Conservation (phyloP, 2,113 vertebrate species). For the Pseudorhombus dupliciocellatus region DNA sequence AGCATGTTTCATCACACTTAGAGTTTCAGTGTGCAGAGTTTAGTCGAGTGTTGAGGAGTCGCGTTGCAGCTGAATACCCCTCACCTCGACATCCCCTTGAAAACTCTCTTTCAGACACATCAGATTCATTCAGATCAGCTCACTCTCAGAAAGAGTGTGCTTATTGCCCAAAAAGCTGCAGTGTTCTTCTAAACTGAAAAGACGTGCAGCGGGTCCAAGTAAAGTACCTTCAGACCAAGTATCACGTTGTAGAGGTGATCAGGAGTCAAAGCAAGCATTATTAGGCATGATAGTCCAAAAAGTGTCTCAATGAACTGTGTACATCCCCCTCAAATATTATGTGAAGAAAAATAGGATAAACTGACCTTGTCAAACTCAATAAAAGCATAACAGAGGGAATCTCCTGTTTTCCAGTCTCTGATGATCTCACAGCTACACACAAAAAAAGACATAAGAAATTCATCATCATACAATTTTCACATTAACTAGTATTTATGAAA, state of each 20-base stretch:
- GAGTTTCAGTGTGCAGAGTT: too few species aligned
- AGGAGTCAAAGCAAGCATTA: background rate
- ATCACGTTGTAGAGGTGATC: background rate
- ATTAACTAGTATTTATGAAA: too few species aligned
- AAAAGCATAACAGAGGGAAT: slow-evolving; percentile 98
- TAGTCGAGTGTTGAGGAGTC: too few species aligned
- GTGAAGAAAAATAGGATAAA: background rate
- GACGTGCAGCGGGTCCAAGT: background rate
- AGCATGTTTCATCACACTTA: too few species aligned
- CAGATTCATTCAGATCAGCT: background rate
- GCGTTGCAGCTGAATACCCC: too few species aligned
- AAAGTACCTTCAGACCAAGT: background rate
- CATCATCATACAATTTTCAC: background rate
- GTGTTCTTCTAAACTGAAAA: background rate
- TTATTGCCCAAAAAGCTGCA: background rate
- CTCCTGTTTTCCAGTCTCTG: slow-evolving; percentile 94
- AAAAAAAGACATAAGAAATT: slow-evolving; percentile 10
- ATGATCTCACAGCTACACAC: slow-evolving; percentile 95
- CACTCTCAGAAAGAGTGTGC: background rate
- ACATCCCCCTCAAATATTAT: background rate
- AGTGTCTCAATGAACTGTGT: background rate
- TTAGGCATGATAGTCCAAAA: too few species aligned
- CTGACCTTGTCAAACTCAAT: slow-evolving; percentile 98
- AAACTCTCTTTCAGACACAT: background rate
- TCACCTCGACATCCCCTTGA: too few species aligned